phyloP scores from a whole-genome alignment of 2,113 vertebrate species.

The Ageneiosus marmoratus region DNA sequence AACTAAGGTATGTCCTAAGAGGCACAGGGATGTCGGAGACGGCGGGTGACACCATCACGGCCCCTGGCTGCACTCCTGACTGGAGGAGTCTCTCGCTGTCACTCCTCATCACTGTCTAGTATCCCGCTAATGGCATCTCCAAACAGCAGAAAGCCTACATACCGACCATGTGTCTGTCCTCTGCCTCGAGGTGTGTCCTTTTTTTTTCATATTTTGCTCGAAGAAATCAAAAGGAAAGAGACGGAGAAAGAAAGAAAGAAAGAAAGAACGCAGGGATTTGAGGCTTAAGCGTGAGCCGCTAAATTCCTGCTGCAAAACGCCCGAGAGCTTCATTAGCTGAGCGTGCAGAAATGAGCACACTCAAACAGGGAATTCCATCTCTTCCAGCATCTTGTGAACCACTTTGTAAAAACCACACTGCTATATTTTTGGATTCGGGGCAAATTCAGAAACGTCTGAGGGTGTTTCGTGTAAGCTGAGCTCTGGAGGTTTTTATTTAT shows the following conservation, averaged over 20 bases:
- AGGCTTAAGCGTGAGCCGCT: conserved; percentile 31
- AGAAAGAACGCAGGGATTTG: conserved; percentile 45
- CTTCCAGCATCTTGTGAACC: conserved; percentile 17
- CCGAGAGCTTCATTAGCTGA: conserved; percentile 18
- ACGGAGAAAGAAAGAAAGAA: conserved; percentile 36
- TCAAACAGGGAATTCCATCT: conserved; percentile 26
- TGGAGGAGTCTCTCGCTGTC: conserved; percentile 72
- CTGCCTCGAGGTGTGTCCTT: conserved; percentile 60
- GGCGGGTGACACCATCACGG: conserved; percentile 66
- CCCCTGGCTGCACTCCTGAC: conserved; percentile 68
- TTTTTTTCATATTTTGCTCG: conserved; percentile 46
- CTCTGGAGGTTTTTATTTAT: neutral
- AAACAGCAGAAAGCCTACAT: conserved; percentile 71
- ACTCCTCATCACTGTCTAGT: conserved; percentile 74
- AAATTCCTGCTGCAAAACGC: conserved; percentile 27
- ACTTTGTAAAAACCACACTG: neutral
- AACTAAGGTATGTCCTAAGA: conserved; percentile 71
- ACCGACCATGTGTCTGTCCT: conserved; percentile 49
- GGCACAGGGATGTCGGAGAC: conserved; percentile 37
- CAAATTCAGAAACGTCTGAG: conserved; percentile 4
- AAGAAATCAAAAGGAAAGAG: conserved; percentile 52
- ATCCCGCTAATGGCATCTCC: conserved; percentile 73
- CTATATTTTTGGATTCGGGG: conserved; percentile 4
- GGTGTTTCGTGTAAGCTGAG: neutral
- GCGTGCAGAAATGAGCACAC: conserved; percentile 12